Conservation (phyloP, 2,888 invertebrate genomes). For the Cosmia trapezina region DNA sequence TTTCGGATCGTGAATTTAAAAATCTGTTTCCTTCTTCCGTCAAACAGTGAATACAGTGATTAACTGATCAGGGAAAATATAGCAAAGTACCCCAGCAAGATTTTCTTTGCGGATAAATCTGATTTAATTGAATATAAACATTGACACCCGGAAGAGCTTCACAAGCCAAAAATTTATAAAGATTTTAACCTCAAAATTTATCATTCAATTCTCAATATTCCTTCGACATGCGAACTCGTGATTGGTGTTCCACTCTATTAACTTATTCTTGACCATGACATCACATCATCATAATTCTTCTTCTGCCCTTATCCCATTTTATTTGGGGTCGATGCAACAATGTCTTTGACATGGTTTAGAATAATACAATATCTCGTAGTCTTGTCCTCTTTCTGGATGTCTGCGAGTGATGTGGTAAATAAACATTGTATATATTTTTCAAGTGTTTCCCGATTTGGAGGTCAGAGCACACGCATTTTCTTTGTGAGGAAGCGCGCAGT, state of each 20-base stretch:
- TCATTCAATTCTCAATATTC: conserved; percentile 31
- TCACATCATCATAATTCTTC: too few relatives aligned
- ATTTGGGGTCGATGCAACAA: too few relatives aligned
- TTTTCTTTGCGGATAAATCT: conserved; percentile 22
- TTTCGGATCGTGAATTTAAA: neutral
- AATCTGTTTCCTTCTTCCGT: conserved; percentile 29
- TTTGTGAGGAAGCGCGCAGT: conserved; percentile 86
- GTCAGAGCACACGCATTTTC: conserved; percentile 84
- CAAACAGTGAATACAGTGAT: neutral
- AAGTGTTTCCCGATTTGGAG: conserved; percentile 82
- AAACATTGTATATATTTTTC: conserved; percentile 64
- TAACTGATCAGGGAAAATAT: conserved; percentile 22
- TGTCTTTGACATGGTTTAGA: conserved; percentile 62
- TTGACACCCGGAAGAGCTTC: neutral
- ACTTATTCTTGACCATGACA: conserved; percentile 66
- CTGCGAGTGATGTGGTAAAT: conserved; percentile 67
- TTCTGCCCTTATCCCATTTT: too few relatives aligned
- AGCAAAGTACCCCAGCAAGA: neutral
- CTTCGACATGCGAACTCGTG: conserved; percentile 32
- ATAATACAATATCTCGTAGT: conserved; percentile 27
- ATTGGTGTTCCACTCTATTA: conserved; percentile 62
- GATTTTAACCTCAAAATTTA: conserved; percentile 27
- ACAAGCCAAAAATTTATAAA: conserved; percentile 1
- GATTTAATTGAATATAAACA: conserved; percentile 27
- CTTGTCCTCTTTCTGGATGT: conserved; percentile 52